Percentiles rank a stretch among this genome's conserved stretches.
Evolutionary conservation across 2,797 vertebrate genomes (phyloP).

Genomic region (Microchirus variegatus): DNA sequence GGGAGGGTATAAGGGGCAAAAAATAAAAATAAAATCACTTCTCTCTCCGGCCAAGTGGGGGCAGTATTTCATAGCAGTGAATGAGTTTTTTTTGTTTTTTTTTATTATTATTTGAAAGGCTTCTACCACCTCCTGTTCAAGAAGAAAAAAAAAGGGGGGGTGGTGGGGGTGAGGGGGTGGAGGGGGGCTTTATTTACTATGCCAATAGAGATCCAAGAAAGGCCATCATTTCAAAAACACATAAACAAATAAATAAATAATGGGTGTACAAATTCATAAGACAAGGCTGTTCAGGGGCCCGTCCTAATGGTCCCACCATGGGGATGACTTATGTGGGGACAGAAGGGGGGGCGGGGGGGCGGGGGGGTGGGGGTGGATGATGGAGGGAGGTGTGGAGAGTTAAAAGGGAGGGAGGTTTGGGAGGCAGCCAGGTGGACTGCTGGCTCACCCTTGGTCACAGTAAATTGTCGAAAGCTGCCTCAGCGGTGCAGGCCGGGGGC

Average conservation of each 20-base stretch:
- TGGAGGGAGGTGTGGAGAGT: constrained; percentile 59
- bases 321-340: constrained; percentile 70
- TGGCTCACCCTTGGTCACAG: constrained; percentile 62
- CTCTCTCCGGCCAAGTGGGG: constrained; percentile 74
- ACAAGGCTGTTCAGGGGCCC: constrained; percentile 57
- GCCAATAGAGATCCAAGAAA: constrained; percentile 44
- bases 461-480: constrained; percentile 74
- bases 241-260: constrained; percentile 76
- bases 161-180: no score
- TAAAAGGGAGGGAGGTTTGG: constrained; percentile 67
- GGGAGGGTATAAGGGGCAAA: neutral
- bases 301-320: constrained; percentile 61
- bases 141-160: constrained; percentile 27
- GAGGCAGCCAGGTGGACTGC: constrained; percentile 71
- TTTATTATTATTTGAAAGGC: neutral
- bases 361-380: constrained; percentile 33
- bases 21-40: constrained; percentile 50
- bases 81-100: constrained; percentile 18
- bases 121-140: constrained; percentile 15
- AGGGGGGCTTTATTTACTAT: constrained; percentile 67
- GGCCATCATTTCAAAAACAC: constrained; percentile 72
- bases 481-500: constrained; percentile 55
- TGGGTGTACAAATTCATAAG: constrained; percentile 60
- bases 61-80: constrained; percentile 72
- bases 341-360: constrained; percentile 3